Percentiles rank a stretch among this genome's conserved stretches.
These are phyloP conservation scores for Oceanodroma tethys DNA, from an alignment of 2,113 vertebrate species.

Conservation along the genomic window DNA sequence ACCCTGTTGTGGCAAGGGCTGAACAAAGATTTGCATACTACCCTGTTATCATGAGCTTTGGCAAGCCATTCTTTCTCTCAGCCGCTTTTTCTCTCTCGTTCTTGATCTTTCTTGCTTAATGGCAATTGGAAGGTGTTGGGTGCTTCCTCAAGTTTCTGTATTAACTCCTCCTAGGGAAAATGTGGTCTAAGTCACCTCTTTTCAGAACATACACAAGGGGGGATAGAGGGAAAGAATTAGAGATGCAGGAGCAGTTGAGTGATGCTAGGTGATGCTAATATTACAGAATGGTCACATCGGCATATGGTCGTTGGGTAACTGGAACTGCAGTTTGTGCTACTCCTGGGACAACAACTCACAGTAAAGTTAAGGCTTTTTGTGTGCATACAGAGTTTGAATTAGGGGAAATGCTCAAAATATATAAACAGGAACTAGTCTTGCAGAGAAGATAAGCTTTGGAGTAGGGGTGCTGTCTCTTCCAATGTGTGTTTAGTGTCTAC, in stretches of 20 bases:
- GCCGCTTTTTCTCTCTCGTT: not conserved
- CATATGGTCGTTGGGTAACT: not conserved
- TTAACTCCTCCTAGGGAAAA: not conserved
- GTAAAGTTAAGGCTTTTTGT: not conserved
- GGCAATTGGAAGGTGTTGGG: not conserved
- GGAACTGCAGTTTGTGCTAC: not conserved
- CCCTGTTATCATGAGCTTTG: not conserved
- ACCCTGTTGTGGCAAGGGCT: not conserved
- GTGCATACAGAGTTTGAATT: not conserved
- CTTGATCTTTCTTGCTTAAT: not conserved
- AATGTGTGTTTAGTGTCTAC: not conserved
- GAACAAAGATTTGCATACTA: not conserved
- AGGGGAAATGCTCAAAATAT: constrained; percentile 43
- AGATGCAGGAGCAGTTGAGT: not conserved
- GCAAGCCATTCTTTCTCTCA: not conserved
- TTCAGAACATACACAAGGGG: not conserved
- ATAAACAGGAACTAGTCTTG: constrained; percentile 53
- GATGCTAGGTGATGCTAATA: not conserved
- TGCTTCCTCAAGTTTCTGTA: not conserved
- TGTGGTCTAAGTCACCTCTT: not conserved
- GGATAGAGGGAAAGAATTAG: not conserved
- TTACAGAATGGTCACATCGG: not conserved
- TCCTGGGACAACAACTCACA: not conserved
- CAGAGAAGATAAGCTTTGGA: constrained; percentile 33
- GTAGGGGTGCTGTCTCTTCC: not conserved